phyloP scores from a whole-genome alignment of 2,888 invertebrate genomes.

The Torymus tubicola region DNA sequence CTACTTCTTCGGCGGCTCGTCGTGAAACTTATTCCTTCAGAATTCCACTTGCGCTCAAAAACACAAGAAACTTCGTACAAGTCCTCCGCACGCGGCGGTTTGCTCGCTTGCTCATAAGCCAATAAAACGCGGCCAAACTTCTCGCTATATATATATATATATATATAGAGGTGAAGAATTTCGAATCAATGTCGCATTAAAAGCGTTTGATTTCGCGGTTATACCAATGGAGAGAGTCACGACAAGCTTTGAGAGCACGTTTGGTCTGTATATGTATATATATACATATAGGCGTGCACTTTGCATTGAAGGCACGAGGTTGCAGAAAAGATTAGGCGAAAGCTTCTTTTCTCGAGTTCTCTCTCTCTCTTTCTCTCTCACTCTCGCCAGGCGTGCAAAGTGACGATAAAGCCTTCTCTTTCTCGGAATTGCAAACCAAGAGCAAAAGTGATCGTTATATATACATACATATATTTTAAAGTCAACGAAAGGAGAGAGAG shows the following conservation, averaged over 20 bases:
- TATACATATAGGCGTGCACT: not conserved
- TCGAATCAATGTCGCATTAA: no score
- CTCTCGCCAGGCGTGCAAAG: not conserved
- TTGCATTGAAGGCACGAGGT: constrained; percentile 25
- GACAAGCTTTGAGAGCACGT: not conserved
- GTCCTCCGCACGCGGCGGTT: not conserved
- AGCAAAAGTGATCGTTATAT: no score
- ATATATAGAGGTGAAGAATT: no score
- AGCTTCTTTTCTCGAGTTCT: constrained; percentile 39
- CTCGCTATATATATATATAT: no score
- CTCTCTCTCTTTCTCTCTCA: no score
- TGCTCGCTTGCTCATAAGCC: not conserved
- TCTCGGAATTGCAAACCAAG: no score
- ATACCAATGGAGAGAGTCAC: no score
- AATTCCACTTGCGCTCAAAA: constrained; percentile 1
- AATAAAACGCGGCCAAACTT: constrained; percentile 1
- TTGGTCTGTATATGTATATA: not conserved
- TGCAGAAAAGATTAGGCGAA: constrained; percentile 48
- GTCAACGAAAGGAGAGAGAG: no score
- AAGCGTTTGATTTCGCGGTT: no score
- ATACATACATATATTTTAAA: no score
- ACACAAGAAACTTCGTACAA: constrained; percentile 24
- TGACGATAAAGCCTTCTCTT: no score
- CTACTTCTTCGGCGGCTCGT: not conserved
- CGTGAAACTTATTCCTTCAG: not conserved